phyloP scores from a whole-genome alignment of 2,113 vertebrate species.

The Amphilophus citrinellus region DNA sequence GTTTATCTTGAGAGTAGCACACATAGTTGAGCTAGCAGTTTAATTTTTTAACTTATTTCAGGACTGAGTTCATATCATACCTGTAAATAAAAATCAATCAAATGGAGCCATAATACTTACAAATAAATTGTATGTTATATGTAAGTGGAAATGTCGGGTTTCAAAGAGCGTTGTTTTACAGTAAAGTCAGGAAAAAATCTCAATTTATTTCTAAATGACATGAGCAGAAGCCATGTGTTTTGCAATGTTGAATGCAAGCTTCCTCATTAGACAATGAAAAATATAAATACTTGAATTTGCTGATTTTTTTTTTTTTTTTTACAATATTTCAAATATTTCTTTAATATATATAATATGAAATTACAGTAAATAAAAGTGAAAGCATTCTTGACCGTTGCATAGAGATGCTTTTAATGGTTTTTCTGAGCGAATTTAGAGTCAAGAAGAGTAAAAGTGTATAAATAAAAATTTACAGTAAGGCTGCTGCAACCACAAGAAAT shows the following conservation, averaged over 20 bases:
- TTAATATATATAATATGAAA: neutral
- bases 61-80: neutral
- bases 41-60: neutral
- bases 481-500: too few relatives aligned
- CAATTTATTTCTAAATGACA: too few relatives aligned
- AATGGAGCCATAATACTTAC: too few relatives aligned
- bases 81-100: too few relatives aligned
- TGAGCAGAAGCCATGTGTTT: too few relatives aligned
- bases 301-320: neutral
- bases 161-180: neutral
- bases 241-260: neutral
- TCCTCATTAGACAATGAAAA: neutral
- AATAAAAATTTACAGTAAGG: neutral
- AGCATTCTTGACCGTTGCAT: neutral
- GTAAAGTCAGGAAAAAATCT: neutral
- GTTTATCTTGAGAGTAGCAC: neutral
- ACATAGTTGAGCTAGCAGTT: neutral
- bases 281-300: neutral
- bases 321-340: neutral
- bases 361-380: neutral
- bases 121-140: too few relatives aligned
- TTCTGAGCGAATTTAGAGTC: neutral
- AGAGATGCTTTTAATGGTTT: neutral
- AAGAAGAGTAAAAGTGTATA: neutral
- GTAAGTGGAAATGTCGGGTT: too few relatives aligned